Percentiles rank a stretch among this genome's conserved stretches.
Conservation (phyloP, 1,140 invertebrate species). For the Drosophila murphyi region DNA sequence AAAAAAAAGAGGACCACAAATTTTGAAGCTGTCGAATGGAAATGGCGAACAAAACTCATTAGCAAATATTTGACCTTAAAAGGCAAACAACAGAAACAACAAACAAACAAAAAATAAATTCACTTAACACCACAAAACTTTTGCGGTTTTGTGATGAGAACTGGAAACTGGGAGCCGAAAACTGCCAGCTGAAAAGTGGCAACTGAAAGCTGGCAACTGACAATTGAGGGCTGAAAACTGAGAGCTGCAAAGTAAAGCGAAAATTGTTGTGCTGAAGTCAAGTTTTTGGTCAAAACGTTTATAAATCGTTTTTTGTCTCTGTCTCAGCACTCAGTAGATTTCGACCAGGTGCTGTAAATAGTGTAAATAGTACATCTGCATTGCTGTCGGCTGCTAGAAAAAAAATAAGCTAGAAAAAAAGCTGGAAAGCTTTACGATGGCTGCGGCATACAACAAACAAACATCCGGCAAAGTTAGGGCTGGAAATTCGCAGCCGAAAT, state of each 20-base stretch:
- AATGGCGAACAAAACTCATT: slow-evolving; percentile 72
- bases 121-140: slow-evolving; percentile 73
- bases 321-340: slow-evolving; percentile 23
- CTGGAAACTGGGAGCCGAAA: neutral
- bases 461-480: slow-evolving; percentile 21
- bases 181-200: neutral
- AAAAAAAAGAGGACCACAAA: slow-evolving; percentile 48
- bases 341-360: slow-evolving; percentile 26
- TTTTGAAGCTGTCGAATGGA: slow-evolving; percentile 49
- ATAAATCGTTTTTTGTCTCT: slow-evolving; percentile 79
- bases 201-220: too few relatives aligned
- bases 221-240: neutral
- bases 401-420: too few relatives aligned
- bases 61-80: slow-evolving; percentile 73
- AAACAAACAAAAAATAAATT: slow-evolving; percentile 52
- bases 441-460: neutral
- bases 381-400: slow-evolving; percentile 7
- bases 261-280: slow-evolving; percentile 47
- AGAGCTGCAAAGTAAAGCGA: slow-evolving; percentile 52
- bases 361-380: slow-evolving; percentile 10
- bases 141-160: slow-evolving; percentile 21
- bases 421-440: slow-evolving; percentile 34
- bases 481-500: slow-evolving; percentile 26
- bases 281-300: slow-evolving; percentile 73
- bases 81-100: slow-evolving; percentile 23